Conservation (phyloP, 2,888 invertebrate species). For the Dicycla oo region DNA sequence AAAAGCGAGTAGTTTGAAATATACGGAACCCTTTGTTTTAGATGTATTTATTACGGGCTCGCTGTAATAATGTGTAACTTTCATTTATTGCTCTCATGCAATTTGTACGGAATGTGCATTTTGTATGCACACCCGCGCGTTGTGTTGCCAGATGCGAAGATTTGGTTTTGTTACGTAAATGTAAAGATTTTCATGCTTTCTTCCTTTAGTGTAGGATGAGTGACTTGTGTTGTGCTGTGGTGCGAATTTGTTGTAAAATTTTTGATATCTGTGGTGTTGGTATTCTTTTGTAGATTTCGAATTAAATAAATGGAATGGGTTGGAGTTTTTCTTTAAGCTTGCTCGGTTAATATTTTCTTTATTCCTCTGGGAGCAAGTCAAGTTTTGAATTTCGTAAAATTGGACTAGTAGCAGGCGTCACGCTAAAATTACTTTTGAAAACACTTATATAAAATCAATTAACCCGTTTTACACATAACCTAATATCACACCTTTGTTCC, state of each 20-base stretch:
- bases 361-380: background rate
- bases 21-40: conserved; percentile 78
- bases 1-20: conserved; percentile 84
- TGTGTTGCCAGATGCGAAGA: conserved; percentile 48
- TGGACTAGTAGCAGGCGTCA: background rate
- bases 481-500: too few relatives aligned
- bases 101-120: conserved; percentile 56
- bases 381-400: background rate
- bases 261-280: background rate
- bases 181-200: conserved; percentile 40
- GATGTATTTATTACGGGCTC: conserved; percentile 72
- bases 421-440: background rate
- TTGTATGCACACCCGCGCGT: conserved; percentile 27
- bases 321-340: background rate
- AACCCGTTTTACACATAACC: background rate
- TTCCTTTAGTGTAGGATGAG: conserved; percentile 34
- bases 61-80: conserved; percentile 69
- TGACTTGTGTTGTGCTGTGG: conserved; percentile 34
- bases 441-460: background rate
- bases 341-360: background rate
- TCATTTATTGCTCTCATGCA: conserved; percentile 63
- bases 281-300: background rate
- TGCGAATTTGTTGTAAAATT: conserved; percentile 24
- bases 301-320: background rate
- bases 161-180: conserved; percentile 46